Evolutionary conservation across 2,113 vertebrate genomes (phyloP).

Genomic region (Odocoileus hemionus): DNA sequence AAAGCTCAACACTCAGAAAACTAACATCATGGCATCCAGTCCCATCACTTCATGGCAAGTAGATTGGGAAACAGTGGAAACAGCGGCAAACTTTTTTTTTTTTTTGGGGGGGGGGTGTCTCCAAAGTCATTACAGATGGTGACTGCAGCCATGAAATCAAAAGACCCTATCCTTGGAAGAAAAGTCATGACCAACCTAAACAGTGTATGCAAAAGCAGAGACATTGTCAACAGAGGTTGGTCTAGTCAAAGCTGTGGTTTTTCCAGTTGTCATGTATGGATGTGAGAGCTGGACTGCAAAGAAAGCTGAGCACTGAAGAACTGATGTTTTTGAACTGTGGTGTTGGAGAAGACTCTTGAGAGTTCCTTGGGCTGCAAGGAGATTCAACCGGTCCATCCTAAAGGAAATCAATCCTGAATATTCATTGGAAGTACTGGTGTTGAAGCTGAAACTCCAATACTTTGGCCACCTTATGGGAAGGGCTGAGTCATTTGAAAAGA

Average conservation of each 20-base stretch:
- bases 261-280: not conserved
- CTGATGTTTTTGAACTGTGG: not conserved
- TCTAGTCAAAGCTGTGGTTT: not conserved
- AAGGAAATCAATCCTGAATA: not conserved
- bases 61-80: not conserved
- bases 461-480: accelerated
- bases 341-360: not conserved
- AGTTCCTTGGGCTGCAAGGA: not conserved
- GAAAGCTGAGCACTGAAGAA: not conserved
- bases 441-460: not conserved
- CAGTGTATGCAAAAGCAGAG: not conserved
- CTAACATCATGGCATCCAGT: not conserved
- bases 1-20: not conserved
- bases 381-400: not conserved
- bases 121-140: not conserved
- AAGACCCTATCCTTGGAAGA: not conserved
- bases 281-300: not conserved
- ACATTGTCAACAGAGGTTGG: not conserved
- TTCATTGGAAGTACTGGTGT: not conserved
- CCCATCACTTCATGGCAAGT: not conserved
- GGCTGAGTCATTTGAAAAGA: not conserved
- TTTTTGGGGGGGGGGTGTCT: too few relatives aligned
- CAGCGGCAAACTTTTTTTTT: not conserved
- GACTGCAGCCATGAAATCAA: not conserved
- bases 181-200: not conserved